Percentiles rank a stretch among this genome's conserved stretches.
phyloP scores from a whole-genome alignment of 2,888 invertebrate genomes.

The Cryptus viduatorius region DNA sequence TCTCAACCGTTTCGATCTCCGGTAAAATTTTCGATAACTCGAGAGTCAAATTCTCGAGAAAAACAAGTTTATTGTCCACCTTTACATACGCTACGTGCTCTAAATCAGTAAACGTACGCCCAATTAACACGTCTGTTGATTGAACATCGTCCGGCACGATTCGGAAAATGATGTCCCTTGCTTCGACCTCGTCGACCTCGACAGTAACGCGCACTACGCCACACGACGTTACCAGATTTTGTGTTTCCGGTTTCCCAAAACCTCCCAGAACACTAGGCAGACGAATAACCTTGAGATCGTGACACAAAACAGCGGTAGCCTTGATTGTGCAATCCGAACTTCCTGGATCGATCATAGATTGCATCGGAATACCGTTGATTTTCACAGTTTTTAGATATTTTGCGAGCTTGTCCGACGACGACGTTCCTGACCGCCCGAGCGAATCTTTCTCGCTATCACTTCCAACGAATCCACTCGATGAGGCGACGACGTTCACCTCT shows the following conservation, averaged over 20 bases:
- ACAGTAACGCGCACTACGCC: constrained; percentile 50
- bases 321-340: constrained; percentile 67
- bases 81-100: constrained; percentile 65
- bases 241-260: constrained; percentile 47
- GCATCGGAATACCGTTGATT: constrained; percentile 28
- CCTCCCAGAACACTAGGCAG: constrained; percentile 41
- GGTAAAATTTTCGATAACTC: constrained; percentile 5
- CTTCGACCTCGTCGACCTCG: constrained; percentile 64
- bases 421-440: too few species aligned
- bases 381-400: constrained; percentile 58
- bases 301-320: constrained; percentile 54
- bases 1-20: background rate
- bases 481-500: background rate
- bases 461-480: background rate
- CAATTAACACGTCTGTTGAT: constrained; percentile 69
- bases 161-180: constrained; percentile 61
- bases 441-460: background rate
- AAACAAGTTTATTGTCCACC: constrained; percentile 41
- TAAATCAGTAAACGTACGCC: constrained; percentile 69
- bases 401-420: background rate
- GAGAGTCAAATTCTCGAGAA: background rate
- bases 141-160: constrained; percentile 72
- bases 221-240: constrained; percentile 50
- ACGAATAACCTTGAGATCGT: constrained; percentile 29
- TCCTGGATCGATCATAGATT: constrained; percentile 58